Evolutionary conservation across 2,888 invertebrate genomes (phyloP), one percentile per base, ranked within the genome.

Genomic region (Blastobasis lacticolella): DNA sequence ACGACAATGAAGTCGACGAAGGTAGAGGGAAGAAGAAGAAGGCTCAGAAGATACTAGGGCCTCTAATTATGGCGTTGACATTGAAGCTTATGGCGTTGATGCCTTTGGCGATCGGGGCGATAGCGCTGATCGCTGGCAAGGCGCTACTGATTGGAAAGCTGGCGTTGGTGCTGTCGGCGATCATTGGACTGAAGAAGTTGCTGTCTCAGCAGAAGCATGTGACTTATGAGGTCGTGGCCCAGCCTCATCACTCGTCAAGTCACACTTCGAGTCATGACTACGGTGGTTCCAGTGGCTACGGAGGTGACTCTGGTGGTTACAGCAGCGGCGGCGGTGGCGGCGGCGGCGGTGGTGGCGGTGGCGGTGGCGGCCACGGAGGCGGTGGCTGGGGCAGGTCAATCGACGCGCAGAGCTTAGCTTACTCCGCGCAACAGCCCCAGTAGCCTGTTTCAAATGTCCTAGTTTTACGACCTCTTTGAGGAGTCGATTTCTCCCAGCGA

Each of bases 211-310:
- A 94, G 81, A 95, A 95, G 73, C 95, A 95, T 71, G 95, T 95
- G 58, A 95, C 95, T 5, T 95, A 95, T 72, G 95, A 95, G 74
- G 95, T 95, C 41, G 94, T 95, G 0, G 92, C 94, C 0, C 95
- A 95, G 76, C 95, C 95, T 50, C 95, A 95, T 67, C 94, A 95
- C 75, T 90, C 92, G 55, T 89, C 91, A 59, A 90, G 92, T 56
- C 90, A 92, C 54, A 90, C 91, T 52, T 92, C 94, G 59, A 92
- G 93, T 65, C 94, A 94, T 38, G 90, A 90, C 47, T 90, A 90
- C 57, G 50, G 89, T 42, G 91, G 90, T 10, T 90, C 91, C n/a
- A 90, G 90, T 59, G 91, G 91, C 5, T 91, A 92, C 58, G 91
- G 92, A 5, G 92, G 92, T 36, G 90, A 90, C 48, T 89, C 91